Conservation (phyloP, 2,888 invertebrate species). For the Drosophila subquinaria region DNA sequence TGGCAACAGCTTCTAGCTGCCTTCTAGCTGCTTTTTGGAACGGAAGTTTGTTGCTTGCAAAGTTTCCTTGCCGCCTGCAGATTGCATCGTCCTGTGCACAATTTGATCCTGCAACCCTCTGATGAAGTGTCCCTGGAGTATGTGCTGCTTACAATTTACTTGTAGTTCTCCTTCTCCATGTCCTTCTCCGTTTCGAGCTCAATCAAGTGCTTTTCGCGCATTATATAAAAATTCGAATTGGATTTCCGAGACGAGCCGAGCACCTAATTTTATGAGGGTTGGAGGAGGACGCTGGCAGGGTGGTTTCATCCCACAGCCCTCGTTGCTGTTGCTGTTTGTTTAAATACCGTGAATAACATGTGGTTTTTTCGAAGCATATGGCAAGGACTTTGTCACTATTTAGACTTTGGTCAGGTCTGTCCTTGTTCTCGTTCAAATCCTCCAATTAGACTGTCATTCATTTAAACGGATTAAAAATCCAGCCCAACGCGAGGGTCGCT, state of each 20-base stretch:
- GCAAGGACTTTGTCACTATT: slow-evolving; percentile 84
- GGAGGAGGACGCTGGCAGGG: slow-evolving; percentile 58
- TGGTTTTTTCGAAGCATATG: slow-evolving; percentile 86
- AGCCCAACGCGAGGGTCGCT: slow-evolving; percentile 51
- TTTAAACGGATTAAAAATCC: slow-evolving; percentile 84
- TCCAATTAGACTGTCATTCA: slow-evolving; percentile 86
- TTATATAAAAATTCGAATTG: slow-evolving; percentile 84
- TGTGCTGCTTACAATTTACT: slow-evolving; percentile 19
- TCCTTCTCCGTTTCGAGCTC: slow-evolving; percentile 33
- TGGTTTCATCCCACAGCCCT: slow-evolving; percentile 32
- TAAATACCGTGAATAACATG: slow-evolving; percentile 86
- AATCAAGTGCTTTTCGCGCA: slow-evolving; percentile 83
- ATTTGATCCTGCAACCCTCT: slow-evolving; percentile 53
- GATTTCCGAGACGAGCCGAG: slow-evolving; percentile 67
- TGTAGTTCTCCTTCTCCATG: not conserved
- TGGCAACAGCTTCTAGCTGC: slow-evolving; percentile 73
- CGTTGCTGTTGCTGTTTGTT: slow-evolving; percentile 78
- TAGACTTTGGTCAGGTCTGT: slow-evolving; percentile 49
- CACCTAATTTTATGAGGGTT: slow-evolving; percentile 73
- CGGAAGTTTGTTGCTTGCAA: slow-evolving; percentile 33
- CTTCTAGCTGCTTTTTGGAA: slow-evolving; percentile 21
- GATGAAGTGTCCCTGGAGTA: slow-evolving; percentile 63
- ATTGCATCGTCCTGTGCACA: slow-evolving; percentile 41
- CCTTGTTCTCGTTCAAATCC: slow-evolving; percentile 76
- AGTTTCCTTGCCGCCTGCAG: slow-evolving; percentile 42